Evolutionary conservation across 2,888 invertebrate species (phyloP), one percentile per base, ranked within the genome.

Genomic region (Eupithecia inturbata): DNA sequence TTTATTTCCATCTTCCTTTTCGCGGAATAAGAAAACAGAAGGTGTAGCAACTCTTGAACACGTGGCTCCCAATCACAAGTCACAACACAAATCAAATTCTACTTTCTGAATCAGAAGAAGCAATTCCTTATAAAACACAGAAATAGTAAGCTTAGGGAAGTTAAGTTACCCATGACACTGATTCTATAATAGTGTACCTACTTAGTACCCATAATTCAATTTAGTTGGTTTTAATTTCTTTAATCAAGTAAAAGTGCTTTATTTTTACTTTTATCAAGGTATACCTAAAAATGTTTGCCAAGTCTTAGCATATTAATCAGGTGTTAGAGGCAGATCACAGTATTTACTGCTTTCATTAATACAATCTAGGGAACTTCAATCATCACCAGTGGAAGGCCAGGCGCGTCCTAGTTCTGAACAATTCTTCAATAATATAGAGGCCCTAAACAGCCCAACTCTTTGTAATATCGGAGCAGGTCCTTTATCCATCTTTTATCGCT

Each of bases 1-100:
- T 87, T 85, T 86, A 85, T 85, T 84, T 84, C 83, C 84, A 83
- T 81, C 82, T 81, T 82, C 77, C 49, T n/a, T 57, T 45, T 26
- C 70, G 16, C 7, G 64, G 81, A 75, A 70, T 72, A 75, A 70
- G 60, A 66, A 64, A 64, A 26, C 39, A 67, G 3, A 49, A 68
- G 33, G 28, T 62, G 31, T 19, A 62, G 49, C 49, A 22, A 10
- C 49, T 4, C 22, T 53, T 10, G n/a, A 53, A n/a, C 10, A 22
- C 0, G n/a, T 39, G 19, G n/a, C 6, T 45, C 19, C 19, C 16
- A 41, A 41, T 45, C 19, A 45, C 16, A 41, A 41, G 9, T 9
- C 3, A 36, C 10, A 41, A 41, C 19, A n/a, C 7, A n/a, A 49
- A 49, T n/a, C 49, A 9, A 49, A 49, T n/a, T 19, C 4, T n/a